Conservation (phyloP, 2,797 vertebrate genomes). For the Anisognathus igniventris region DNA sequence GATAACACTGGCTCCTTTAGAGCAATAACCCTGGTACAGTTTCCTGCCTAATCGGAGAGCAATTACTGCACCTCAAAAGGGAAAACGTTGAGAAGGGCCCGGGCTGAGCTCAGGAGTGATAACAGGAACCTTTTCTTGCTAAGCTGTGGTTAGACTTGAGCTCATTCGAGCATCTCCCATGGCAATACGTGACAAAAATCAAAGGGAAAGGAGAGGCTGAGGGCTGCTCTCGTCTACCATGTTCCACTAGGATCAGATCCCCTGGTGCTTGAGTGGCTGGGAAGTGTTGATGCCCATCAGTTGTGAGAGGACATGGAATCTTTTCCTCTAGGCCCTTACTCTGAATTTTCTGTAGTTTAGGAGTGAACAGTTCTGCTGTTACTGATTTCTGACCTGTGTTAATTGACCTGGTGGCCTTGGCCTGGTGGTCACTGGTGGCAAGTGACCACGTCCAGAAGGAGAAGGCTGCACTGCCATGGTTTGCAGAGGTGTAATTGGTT, state of each 20-base stretch:
- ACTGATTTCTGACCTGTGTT: not conserved
- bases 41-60: conserved; percentile 81
- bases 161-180: not conserved
- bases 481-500: not conserved
- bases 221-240: not conserved
- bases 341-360: not conserved
- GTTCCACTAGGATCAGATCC: not conserved
- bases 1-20: conserved; percentile 79
- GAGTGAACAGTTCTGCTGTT: not conserved
- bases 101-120: conserved; percentile 33
- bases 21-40: conserved; percentile 78
- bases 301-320: not conserved
- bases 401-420: not conserved
- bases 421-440: not conserved
- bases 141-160: not conserved
- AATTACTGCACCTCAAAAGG: conserved; percentile 73
- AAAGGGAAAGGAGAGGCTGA: not conserved
- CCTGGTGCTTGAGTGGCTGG: not conserved
- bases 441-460: not conserved
- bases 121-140: conserved; percentile 39
- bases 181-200: not conserved
- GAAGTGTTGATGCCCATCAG: not conserved
- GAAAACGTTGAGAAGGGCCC: conserved; percentile 63
- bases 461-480: not conserved
- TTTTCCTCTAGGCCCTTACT: not conserved